Percentiles rank a stretch among this genome's conserved stretches.
phyloP scores from a whole-genome alignment of 1,140 invertebrate species.

The Leptopilina boulardi region DNA sequence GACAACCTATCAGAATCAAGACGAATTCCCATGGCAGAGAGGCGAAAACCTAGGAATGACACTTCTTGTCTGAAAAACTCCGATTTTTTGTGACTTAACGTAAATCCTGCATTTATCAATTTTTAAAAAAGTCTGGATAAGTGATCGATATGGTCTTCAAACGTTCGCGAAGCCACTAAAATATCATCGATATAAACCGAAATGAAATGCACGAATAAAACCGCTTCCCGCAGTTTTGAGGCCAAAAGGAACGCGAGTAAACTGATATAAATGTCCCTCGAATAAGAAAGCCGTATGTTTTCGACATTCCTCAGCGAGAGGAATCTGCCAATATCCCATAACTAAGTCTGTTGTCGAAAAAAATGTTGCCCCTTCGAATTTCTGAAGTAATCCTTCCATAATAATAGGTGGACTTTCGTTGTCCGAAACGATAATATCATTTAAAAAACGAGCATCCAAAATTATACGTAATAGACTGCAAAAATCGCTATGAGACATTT shows the following conservation, averaged over 20 bases:
- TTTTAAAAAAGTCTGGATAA: conserved; percentile 45
- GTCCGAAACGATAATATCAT: conserved; percentile 56
- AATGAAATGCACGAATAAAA: conserved; percentile 53
- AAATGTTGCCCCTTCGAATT: conserved; percentile 48
- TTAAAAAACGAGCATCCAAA: conserved; percentile 62
- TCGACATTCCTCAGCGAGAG: conserved; percentile 50
- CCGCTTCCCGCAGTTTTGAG: conserved; percentile 59
- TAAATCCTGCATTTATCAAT: conserved; percentile 50
- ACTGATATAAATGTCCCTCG: conserved; percentile 55
- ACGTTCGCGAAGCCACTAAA: conserved; percentile 45
- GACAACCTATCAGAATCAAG: conserved; percentile 61
- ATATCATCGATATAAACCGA: conserved; percentile 52
- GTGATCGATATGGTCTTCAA: conserved; percentile 48
- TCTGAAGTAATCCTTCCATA: conserved; percentile 58
- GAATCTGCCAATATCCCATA: too few species aligned
- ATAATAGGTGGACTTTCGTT: conserved; percentile 53
- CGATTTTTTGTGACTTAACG: conserved; percentile 49
- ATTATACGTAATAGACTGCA: conserved; percentile 60
- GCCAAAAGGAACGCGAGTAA: conserved; percentile 61
- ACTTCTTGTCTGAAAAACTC: conserved; percentile 42
- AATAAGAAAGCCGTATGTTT: conserved; percentile 63
- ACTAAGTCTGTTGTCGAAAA: conserved; percentile 60
- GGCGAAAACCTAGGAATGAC: conserved; percentile 51
- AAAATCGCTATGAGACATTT: conserved; percentile 54
- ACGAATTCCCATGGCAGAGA: conserved; percentile 53